Evolutionary conservation across 2,888 invertebrate species (phyloP), one percentile per base, ranked within the genome.

Genomic region (Priocnemis perturbator): DNA sequence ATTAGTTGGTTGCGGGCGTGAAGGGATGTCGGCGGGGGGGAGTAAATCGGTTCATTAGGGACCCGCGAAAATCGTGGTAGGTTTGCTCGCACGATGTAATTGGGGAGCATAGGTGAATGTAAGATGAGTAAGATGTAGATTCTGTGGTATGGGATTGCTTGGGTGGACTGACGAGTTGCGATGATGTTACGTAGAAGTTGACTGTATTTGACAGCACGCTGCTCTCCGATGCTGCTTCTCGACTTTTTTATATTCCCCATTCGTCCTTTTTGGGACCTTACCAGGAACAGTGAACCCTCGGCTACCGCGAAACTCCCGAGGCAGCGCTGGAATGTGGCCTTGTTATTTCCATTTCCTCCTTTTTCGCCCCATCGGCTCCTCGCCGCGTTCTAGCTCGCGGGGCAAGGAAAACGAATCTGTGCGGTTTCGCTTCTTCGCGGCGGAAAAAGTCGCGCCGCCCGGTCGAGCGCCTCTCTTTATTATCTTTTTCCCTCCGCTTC

Each of bases 331-430:
- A 67, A 67, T 64, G 71, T 57, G 50, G 60, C 50, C 56, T 64
- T 59, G n/a, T 65, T 52, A 58, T 57, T 73, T 60, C 66, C 71
- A 74, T 69, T 3, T 17, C n/a, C 3, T 71, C 64, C 59, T 15
- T 47, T 57, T 26, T 60, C n/a, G 15, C 55, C 71, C 66, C 65
- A 53, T 67, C 60, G 19, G n/a, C n/a, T n/a, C 48, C 47, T 26
- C 26, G 30, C 47, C 45, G 19, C 48, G 17, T 59, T 60, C n/a
- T 53, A 48, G 48, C 19, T 30, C 57, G 58, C 50, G 60, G 68
- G 73, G 74, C 72, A 66, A 71, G 55, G 64, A 71, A 76, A 75
- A 73, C 64, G 53, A 58, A 55, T 56, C 59, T 37, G 58, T 55
- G 71, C 61, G 71, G 71, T 76, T 69, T 64, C 69, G 44, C 60